Conservation (phyloP, 2,888 invertebrate genomes). For the Caenorhabditis sinica region DNA sequence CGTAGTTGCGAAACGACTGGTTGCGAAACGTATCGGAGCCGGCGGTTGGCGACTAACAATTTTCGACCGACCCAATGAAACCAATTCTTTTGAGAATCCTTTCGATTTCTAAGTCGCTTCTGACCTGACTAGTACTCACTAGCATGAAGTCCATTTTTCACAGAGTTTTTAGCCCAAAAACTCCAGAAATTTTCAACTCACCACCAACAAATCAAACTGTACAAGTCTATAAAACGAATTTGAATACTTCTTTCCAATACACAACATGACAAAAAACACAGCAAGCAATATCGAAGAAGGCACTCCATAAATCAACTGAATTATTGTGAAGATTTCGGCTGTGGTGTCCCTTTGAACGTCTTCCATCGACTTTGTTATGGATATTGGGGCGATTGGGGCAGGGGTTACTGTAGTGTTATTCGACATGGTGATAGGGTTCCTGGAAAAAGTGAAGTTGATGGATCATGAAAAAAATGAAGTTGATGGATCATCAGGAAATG, state of each 20-base stretch:
- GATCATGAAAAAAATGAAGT: too few species aligned
- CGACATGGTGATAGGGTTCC: too few species aligned
- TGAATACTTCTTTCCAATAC: neutral
- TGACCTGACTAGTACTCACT: too few species aligned
- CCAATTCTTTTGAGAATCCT: too few species aligned
- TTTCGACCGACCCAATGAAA: too few species aligned
- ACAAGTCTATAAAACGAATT: slow-evolving; percentile 36
- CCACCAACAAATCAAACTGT: slow-evolving; percentile 30
- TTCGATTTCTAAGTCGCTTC: too few species aligned
- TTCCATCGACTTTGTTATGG: neutral
- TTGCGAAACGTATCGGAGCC: too few species aligned
- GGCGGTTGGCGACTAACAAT: too few species aligned
- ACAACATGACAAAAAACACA: slow-evolving; percentile 1
- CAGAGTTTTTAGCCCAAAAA: neutral
- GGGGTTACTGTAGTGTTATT: neutral
- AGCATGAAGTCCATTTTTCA: too few species aligned
- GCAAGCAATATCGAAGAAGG: slow-evolving; percentile 20
- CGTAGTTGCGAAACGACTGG: too few species aligned
- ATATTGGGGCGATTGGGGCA: neutral
- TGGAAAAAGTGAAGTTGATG: neutral
- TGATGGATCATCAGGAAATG: too few species aligned
- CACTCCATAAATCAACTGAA: slow-evolving; percentile 32
- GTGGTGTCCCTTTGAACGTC: neutral
- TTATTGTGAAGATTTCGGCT: slow-evolving; percentile 6
- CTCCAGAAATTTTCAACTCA: neutral